Conservation (phyloP, 2,888 invertebrate genomes). For the Chydorus sphaericus region DNA sequence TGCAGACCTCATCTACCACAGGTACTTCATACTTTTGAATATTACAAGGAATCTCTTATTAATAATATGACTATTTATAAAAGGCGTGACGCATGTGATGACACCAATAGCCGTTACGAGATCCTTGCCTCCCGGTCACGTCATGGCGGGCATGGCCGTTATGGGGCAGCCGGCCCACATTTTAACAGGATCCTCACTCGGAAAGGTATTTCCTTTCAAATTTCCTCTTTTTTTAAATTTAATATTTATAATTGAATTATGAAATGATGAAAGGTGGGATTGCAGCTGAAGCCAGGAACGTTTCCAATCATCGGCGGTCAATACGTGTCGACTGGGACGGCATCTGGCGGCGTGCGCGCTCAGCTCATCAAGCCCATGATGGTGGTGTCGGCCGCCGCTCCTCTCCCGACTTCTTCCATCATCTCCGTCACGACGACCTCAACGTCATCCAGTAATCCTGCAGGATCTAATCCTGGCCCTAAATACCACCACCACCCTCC, state of each 20-base stretch:
- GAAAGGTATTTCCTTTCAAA: constrained; percentile 39
- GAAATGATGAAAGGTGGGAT: constrained; percentile 27
- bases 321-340: constrained; percentile 39
- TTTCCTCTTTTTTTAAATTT: constrained; percentile 11
- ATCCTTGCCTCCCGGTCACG: constrained; percentile 18
- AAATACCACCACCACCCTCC: no score
- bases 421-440: no score
- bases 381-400: constrained; percentile 33
- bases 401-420: constrained; percentile 3
- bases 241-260: constrained; percentile 5
- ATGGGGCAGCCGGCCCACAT: constrained; percentile 51
- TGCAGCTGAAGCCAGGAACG: constrained; percentile 39
- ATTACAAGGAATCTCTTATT: not conserved
- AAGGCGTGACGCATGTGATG: constrained; percentile 32
- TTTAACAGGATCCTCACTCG: constrained; percentile 43
- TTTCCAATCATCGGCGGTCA: constrained; percentile 51
- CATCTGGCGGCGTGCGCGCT: constrained; percentile 26
- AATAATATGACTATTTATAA: not conserved
- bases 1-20: not conserved
- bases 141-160: constrained; percentile 40
- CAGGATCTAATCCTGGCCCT: no score
- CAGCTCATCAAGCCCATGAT: constrained; percentile 50
- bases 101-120: constrained; percentile 21
- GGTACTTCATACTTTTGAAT: not conserved
- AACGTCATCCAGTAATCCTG: no score